Conservation (phyloP, 2,797 vertebrate species). For the Crenichthys baileyi region DNA sequence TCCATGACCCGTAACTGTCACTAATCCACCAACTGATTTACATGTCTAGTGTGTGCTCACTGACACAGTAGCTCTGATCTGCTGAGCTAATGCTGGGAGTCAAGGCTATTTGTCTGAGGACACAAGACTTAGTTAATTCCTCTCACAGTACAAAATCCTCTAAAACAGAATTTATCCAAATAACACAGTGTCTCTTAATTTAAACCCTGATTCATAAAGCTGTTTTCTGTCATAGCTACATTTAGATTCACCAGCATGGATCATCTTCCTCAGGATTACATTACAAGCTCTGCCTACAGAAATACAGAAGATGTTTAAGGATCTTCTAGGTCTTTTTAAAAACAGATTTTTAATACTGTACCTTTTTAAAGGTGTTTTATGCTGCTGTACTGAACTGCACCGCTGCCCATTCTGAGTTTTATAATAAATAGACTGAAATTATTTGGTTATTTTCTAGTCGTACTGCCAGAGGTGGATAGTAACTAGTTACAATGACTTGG, state of each 20-base stretch:
- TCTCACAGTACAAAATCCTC: constrained; percentile 15
- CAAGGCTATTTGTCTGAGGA: constrained; percentile 11
- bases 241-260: not conserved
- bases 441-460: not conserved
- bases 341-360: not conserved
- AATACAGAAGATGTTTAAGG: not conserved
- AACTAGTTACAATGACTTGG: too few species aligned
- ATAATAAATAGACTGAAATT: not conserved
- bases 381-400: not conserved
- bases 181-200: constrained; percentile 13
- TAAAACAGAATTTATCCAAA: constrained; percentile 14
- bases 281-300: not conserved
- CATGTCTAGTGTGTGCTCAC: constrained; percentile 35
- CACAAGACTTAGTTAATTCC: constrained; percentile 28
- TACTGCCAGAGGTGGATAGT: too few species aligned
- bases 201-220: not conserved
- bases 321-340: not conserved
- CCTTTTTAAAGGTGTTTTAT: not conserved
- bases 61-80: constrained; percentile 71
- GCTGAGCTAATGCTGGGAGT: constrained; percentile 39
- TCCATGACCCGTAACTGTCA: constrained; percentile 22
- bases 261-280: not conserved
- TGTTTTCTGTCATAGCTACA: not conserved
- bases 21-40: constrained; percentile 50
- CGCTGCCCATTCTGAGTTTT: not conserved